Evolutionary conservation across 1,140 invertebrate species (phyloP).

Genomic region (Cydia strobilella): DNA sequence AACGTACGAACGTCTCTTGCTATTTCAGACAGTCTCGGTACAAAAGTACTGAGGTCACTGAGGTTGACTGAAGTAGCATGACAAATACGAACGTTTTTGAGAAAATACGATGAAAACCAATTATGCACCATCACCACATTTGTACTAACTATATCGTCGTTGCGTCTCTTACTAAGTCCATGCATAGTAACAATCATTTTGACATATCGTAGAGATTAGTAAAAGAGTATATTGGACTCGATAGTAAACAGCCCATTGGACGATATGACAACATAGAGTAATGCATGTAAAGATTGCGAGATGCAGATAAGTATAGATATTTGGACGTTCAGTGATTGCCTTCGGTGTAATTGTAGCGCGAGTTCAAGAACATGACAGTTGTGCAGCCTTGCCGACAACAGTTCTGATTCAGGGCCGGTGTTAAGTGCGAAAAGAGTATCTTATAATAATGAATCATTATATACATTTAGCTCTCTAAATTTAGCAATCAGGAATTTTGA

Average conservation of each 20-base stretch:
- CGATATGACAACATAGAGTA: not conserved
- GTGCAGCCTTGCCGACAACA: not conserved
- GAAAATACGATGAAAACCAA: too few species aligned
- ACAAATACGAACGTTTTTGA: too few species aligned
- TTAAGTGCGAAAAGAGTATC: not conserved
- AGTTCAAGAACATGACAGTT: conserved; percentile 12
- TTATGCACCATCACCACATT: too few species aligned
- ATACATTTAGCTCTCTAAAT: not conserved
- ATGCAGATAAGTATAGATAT: conserved; percentile 1
- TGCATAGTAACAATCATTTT: too few species aligned
- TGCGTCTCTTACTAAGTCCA: too few species aligned
- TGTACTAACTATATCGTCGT: too few species aligned
- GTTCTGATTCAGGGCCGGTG: not conserved
- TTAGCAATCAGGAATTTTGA: not conserved
- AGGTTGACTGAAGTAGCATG: too few species aligned
- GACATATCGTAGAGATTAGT: too few species aligned
- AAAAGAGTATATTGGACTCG: too few species aligned
- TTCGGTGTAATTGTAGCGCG: conserved; percentile 10
- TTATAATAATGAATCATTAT: not conserved
- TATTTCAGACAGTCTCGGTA: too few species aligned
- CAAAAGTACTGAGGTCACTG: too few species aligned
- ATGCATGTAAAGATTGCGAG: not conserved
- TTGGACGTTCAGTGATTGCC: not conserved
- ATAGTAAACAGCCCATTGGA: not conserved
- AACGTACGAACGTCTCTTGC: too few species aligned